Conservation (phyloP, 2,888 invertebrate species). For the Embidobia sp. region DNA sequence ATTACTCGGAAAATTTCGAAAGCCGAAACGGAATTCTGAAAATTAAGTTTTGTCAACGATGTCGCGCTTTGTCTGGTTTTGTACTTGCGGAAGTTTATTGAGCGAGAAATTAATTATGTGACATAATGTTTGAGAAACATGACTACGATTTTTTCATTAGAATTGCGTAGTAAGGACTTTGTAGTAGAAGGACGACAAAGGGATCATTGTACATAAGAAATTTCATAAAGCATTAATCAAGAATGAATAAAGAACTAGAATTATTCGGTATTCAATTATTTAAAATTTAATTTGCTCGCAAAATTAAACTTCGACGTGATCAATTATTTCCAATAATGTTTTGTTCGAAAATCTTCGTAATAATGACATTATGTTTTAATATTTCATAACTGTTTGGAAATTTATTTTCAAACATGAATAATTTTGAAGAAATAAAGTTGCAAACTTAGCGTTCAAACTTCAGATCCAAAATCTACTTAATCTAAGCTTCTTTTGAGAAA, state of each 20-base stretch:
- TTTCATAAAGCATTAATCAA: no score
- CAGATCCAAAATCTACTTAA: background rate
- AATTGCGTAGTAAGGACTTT: background rate
- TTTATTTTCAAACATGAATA: no score
- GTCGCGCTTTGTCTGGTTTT: slow-evolving; percentile 2
- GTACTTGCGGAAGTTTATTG: slow-evolving; percentile 9
- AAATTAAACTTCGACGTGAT: no score
- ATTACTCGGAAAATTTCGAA: slow-evolving; percentile 16
- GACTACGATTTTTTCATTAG: background rate
- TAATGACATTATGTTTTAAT: no score
- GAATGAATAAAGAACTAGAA: no score
- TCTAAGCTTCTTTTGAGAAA: slow-evolving; percentile 1
- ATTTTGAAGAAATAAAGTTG: background rate
- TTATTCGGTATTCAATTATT: no score
- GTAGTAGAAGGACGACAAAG: slow-evolving; percentile 6
- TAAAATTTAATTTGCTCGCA: no score
- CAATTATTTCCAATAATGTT: no score
- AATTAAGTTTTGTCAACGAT: slow-evolving; percentile 6
- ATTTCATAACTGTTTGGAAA: no score
- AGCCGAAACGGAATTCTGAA: slow-evolving; percentile 13
- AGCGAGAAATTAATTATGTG: slow-evolving; percentile 21
- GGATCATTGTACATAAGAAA: slow-evolving; percentile 7
- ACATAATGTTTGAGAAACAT: slow-evolving; percentile 2
- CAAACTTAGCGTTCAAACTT: slow-evolving; percentile 1
- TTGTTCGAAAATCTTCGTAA: no score